These are phyloP conservation scores for Saimiri boliviensis DNA, from an alignment of 2,113 vertebrate genomes.

Conservation along the genomic window DNA sequence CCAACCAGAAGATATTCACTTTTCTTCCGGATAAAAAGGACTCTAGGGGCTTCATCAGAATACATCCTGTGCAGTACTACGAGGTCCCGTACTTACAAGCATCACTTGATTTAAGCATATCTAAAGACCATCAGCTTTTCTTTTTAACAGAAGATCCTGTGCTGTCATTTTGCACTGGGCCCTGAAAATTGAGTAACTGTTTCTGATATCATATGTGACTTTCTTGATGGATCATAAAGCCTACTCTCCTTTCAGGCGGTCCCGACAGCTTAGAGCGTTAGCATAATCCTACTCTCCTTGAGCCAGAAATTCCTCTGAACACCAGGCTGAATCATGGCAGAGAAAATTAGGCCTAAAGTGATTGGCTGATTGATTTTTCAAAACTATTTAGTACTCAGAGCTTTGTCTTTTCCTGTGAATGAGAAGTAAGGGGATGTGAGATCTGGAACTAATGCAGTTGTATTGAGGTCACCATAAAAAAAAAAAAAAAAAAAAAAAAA, in stretches of 20 bases:
- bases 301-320: background rate
- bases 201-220: background rate
- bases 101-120: background rate
- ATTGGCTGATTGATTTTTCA: background rate
- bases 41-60: fast-evolving
- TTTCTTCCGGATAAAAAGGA: background rate
- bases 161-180: background rate
- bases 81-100: fast-evolving
- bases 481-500: background rate
- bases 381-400: background rate
- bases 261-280: background rate
- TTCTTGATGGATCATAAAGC: fast-evolving
- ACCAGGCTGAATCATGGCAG: background rate
- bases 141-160: background rate
- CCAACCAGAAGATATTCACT: background rate
- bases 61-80: fast-evolving
- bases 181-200: background rate
- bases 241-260: background rate
- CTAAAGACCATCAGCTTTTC: background rate
- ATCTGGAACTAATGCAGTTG: background rate
- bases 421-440: background rate
- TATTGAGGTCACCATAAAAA: background rate
- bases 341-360: background rate
- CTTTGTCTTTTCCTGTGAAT: background rate
- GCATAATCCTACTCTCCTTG: background rate